Percentiles rank a stretch among this genome's conserved stretches.
Conservation (phyloP, 2,888 invertebrate genomes). For the Ellobium chinense region DNA sequence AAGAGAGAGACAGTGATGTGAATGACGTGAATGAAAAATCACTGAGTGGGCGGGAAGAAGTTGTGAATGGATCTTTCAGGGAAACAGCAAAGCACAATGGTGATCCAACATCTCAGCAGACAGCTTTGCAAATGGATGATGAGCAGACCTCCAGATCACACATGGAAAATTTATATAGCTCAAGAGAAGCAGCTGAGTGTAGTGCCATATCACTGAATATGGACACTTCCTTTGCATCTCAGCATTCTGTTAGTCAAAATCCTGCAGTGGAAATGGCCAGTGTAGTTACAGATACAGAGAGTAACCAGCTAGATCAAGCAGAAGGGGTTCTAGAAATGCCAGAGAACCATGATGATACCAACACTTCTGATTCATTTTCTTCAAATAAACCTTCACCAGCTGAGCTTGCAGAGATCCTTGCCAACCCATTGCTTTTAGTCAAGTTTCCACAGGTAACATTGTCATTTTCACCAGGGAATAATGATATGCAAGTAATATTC, state of each 20-base stretch:
- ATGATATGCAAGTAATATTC: too few species aligned
- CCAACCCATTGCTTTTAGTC: constrained; percentile 36
- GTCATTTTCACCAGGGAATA: too few species aligned
- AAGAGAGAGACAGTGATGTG: background rate
- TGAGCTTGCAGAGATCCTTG: constrained; percentile 28
- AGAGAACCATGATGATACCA: background rate
- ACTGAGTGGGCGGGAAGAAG: constrained; percentile 11
- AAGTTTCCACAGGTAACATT: constrained; percentile 33
- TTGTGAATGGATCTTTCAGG: constrained; percentile 35
- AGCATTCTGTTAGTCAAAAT: background rate
- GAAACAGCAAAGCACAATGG: background rate
- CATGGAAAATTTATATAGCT: constrained; percentile 3
- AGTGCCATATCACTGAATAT: constrained; percentile 29
- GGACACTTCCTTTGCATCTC: constrained; percentile 27
- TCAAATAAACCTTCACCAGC: constrained; percentile 13
- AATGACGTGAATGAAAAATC: background rate
- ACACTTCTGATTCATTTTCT: background rate
- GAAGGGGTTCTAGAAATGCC: background rate
- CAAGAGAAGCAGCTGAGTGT: constrained; percentile 8
- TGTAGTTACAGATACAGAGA: background rate
- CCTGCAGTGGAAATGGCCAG: background rate
- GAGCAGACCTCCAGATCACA: background rate
- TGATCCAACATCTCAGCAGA: background rate
- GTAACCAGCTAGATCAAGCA: background rate
- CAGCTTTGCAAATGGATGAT: background rate